Evolutionary conservation across 2,888 invertebrate species (phyloP).

Genomic region (Acleris literana): DNA sequence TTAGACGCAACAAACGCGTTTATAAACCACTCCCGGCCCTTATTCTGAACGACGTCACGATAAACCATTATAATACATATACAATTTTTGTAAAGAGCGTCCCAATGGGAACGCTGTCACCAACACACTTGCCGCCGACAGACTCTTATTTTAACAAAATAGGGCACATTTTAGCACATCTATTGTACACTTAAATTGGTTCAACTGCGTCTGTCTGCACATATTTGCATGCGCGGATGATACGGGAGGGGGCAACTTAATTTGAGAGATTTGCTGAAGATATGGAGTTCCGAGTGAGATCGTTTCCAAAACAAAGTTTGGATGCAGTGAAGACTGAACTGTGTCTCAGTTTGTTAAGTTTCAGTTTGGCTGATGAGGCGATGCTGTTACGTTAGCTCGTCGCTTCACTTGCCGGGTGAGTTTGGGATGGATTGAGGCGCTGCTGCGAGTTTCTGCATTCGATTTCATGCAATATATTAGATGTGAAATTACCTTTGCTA

Average conservation of each 20-base stretch:
- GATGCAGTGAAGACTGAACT: slow-evolving; percentile 18
- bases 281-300: slow-evolving; percentile 34
- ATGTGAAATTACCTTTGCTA: not conserved
- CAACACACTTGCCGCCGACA: slow-evolving; percentile 12
- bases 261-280: slow-evolving; percentile 40
- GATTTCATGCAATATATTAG: slow-evolving; percentile 28
- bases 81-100: slow-evolving; percentile 28
- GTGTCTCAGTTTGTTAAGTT: slow-evolving; percentile 15
- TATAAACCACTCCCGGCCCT: slow-evolving; percentile 12
- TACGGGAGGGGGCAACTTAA: slow-evolving; percentile 39
- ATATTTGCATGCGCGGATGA: slow-evolving; percentile 40
- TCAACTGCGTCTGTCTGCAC: slow-evolving; percentile 34
- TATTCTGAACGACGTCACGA: not conserved
- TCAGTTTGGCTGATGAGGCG: slow-evolving; percentile 11
- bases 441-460: slow-evolving; percentile 23
- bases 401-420: slow-evolving; percentile 25
- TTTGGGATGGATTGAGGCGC: slow-evolving; percentile 24
- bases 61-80: slow-evolving; percentile 25
- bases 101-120: slow-evolving; percentile 25
- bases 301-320: slow-evolving; percentile 21
- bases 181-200: slow-evolving; percentile 1
- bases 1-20: slow-evolving; percentile 1
- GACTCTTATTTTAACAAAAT: slow-evolving; percentile 25
- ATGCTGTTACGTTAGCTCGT: not conserved
- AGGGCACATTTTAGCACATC: slow-evolving; percentile 21